Base-by-base conservation (phyloP, 2,797 vertebrate species). In the Neosilurus hyrtlii region DNA sequence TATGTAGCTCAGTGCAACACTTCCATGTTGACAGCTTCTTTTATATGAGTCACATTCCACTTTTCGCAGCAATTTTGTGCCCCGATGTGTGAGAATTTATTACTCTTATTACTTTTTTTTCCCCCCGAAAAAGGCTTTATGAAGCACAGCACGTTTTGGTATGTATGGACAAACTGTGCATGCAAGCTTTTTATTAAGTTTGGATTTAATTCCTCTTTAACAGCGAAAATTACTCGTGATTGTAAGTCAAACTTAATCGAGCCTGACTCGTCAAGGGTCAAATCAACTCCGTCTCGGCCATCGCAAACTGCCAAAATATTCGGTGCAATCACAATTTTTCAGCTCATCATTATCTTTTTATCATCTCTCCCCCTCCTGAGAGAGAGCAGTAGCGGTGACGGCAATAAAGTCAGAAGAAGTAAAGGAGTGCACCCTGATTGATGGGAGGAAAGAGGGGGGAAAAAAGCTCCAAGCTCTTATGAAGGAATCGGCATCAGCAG, bases 401-500 rank as follows among this genome's bases (percentile, higher is more conserved):
- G 74, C 73, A 82, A 71, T 81, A 77, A 77, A 83, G 73, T 67
- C 61, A 37, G 59, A 61, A 75, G 75, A 63, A 79, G 83, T 70
- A 16, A 54, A 81, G 83, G 61, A 73, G 66, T 35, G 85, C 51
- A 63, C 26, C 9, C 81, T 85, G 85, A 83, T 82, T 88, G 82
- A 88, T 82, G 74, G 79, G 54, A 62, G 49, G 68, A 26, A 37
- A 7, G 62, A 35, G 24, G 20, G 7, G 9, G 15, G n/a, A 30
- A 76, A 9, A 9, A 61, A 79, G 52, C 24, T 68, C n/a, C 62
- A 6, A 62, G 37, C 37, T 22, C 70, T 84, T 82, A 82, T 84
- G 71, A 84, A 84, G 81, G 82, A 86, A 81, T 82, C 80, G 78
- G 81, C 73, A 70, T 84, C 54, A 52, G 52, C 66, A 54, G 51